Conservation (phyloP, 2,888 invertebrate genomes). For the Tiliacea aurago region DNA sequence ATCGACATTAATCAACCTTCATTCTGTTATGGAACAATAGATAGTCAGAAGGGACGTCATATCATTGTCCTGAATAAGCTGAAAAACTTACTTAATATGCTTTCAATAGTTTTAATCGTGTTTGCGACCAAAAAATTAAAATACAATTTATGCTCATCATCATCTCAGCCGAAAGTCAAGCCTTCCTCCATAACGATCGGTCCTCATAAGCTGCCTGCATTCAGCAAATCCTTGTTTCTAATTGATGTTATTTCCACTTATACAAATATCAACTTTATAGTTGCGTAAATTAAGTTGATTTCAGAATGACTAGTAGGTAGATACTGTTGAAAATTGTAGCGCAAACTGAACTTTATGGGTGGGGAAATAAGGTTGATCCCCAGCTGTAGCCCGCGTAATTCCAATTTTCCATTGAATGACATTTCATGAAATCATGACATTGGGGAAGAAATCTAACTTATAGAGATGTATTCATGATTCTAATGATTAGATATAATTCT, state of each 20-base stretch:
- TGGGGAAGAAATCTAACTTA: no score
- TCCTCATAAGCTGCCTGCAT: no score
- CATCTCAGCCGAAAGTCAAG: background rate
- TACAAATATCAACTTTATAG: background rate
- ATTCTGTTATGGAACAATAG: conserved; percentile 34
- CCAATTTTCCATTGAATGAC: no score
- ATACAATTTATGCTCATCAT: background rate
- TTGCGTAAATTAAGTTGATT: background rate
- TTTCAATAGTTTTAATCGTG: conserved; percentile 1
- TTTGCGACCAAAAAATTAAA: background rate
- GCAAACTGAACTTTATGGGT: background rate
- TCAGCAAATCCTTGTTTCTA: background rate
- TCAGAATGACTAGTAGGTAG: background rate
- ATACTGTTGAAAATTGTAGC: background rate
- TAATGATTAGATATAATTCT: no score
- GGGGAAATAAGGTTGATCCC: no score
- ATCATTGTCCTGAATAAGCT: conserved; percentile 25
- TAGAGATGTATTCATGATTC: no score
- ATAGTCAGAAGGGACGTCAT: conserved; percentile 18
- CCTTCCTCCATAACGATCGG: background rate
- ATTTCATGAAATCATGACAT: no score
- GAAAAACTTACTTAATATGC: conserved; percentile 8
- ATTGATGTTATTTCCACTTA: background rate
- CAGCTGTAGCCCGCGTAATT: no score
- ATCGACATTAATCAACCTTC: conserved; percentile 14